Evolutionary conservation across 23 tunicate genomes (phyloP), one percentile per base, ranked within the genome.

Genomic region (Aplidium turbinatum): DNA sequence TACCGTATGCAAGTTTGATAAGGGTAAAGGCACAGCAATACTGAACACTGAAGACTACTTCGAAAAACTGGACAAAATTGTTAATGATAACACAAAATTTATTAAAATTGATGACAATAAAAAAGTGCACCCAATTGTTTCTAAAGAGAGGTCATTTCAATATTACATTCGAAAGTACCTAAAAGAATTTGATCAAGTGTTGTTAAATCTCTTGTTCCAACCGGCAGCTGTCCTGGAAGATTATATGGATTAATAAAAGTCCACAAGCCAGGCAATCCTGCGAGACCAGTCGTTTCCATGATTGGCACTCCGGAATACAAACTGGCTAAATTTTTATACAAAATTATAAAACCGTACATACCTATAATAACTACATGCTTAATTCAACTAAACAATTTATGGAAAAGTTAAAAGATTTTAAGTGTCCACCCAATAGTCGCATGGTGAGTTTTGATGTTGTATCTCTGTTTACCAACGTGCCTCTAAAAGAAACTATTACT

Each of bases 1-100:
- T n/a, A n/a, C n/a, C n/a, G n/a, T 66, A n/a, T 66, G 72, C 51
- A 35, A 36, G 23, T 66, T 35, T 38, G 72, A 66, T 34, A 66
- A 66, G 38, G 72, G 72, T 35, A 36, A 66, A 18, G 51, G 72
- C 3, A 51, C 38, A 7, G 72, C 51, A 4, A 9, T 66, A n/a
- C 51, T 66, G 9, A 66, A 66, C 38, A 13, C 51, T 19, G 21
- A 66, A 13, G 72, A 66, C 21, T 66, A 66, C 51, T 7, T 7
- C 38, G 5, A 32, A 5, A 38, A 66, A 36, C 31, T 66, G 6
- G 51, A 66, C 31, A 4, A n/a, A 22, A 66, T 66, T 19, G 51
- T 66, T 5, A 24, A 39, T 38, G 72, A 66, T 36, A 5, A 18
- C 3, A 13, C 72, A 13, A 66, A 39, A 23, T 66, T 66, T 36